phyloP scores from a whole-genome alignment of 2,113 vertebrate genomes.

The Poecile atricapillus region DNA sequence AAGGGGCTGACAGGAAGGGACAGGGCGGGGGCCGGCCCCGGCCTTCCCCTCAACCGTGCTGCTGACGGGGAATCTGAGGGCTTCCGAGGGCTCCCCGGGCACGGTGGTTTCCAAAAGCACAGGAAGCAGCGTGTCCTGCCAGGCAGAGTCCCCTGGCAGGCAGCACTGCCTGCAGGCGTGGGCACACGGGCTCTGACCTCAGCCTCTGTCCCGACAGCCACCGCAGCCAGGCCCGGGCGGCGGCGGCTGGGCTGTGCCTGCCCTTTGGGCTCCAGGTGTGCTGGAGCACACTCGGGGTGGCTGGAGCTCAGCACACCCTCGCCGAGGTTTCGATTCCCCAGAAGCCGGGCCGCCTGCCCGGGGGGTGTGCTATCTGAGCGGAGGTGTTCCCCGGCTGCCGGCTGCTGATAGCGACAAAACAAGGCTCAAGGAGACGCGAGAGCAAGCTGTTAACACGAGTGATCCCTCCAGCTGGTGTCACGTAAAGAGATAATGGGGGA shows the following conservation, averaged over 20 bases:
- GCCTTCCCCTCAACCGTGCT: not conserved
- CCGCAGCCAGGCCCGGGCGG: not conserved
- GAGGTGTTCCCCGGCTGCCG: constrained; percentile 1
- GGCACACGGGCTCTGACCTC: not conserved
- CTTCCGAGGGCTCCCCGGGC: not conserved
- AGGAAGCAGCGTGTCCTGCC: not conserved
- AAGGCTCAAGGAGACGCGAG: not conserved
- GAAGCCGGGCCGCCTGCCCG: not conserved
- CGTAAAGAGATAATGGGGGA: not conserved
- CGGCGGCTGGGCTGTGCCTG: not conserved
- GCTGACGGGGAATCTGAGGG: accelerated
- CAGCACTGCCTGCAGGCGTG: accelerated
- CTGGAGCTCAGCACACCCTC: accelerated
- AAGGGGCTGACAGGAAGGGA: not conserved
- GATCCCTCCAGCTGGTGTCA: not conserved
- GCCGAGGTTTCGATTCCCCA: accelerated
- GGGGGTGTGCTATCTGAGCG: not conserved
- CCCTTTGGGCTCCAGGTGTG: too few relatives aligned
- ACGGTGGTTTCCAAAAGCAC: not conserved
- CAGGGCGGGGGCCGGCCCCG: accelerated
- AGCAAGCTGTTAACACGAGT: not conserved
- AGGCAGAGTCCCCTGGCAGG: not conserved
- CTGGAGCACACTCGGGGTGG: too few relatives aligned
- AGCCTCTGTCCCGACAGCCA: accelerated
- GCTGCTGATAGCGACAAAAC: not conserved